Evolutionary conservation across 2,113 vertebrate genomes (phyloP).

Genomic region (Psittacara wagleri): DNA sequence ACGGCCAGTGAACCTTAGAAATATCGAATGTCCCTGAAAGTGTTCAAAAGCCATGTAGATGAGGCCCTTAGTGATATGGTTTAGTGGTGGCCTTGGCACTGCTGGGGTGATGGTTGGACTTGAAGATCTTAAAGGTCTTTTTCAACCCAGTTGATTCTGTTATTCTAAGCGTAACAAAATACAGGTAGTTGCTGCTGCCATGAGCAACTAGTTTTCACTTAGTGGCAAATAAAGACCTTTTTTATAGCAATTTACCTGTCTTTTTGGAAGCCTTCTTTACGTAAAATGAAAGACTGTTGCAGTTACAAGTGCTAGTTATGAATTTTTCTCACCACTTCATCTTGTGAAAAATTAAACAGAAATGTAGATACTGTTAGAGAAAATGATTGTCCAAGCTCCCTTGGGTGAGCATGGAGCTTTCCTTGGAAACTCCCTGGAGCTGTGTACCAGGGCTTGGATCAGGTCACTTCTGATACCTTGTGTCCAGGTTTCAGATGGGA

Average conservation of each 20-base stretch:
- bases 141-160: background rate
- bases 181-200: background rate
- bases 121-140: background rate
- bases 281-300: background rate
- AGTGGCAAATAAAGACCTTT: background rate
- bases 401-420: background rate
- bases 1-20: background rate
- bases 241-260: accelerated
- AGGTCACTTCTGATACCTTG: background rate
- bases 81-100: background rate
- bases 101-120: background rate
- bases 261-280: accelerated
- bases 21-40: background rate
- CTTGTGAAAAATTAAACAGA: background rate
- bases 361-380: background rate
- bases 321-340: accelerated
- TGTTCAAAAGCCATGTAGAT: background rate
- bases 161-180: background rate
- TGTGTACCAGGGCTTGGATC: background rate
- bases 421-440: background rate
- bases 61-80: background rate
- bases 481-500: background rate
- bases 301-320: accelerated
- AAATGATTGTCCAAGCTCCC: background rate
- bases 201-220: background rate